Base-by-base conservation (phyloP, 1,140 invertebrate genomes). In the Diorhabda sublineata region DNA sequence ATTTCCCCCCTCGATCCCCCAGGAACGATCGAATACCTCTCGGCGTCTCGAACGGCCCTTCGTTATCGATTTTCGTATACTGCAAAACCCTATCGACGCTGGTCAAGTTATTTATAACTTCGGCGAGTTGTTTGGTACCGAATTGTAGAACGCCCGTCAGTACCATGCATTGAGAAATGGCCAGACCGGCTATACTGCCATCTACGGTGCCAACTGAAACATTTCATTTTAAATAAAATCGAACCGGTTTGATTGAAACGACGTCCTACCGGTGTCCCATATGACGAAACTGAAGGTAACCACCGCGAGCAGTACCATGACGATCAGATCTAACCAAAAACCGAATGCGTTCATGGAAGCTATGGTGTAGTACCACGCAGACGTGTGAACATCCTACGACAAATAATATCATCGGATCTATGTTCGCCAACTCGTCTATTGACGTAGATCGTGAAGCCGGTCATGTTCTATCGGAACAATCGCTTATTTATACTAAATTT, bases 131-230 rank as follows among this genome's bases (percentile, higher is more conserved):
- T 61, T 92, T 85, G 65, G 96, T 90, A 7, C 92, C 92, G 82
- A 91, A 90, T 79, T 96, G 93, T 67, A 96, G 85, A 89, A 94
- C 91, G 8, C 92, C 92, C 66, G 91, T 93, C 44, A 97, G 82
- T 63, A 90, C 88, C 77, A 94, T 85, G n/a, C 90, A 90, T 76
- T 93, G 92, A 2, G 91, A 91, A 71, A 95, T 89, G 9, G 90
- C 91, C 72, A 95, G 76, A 3, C 92, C 92, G 58, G 92, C 90
- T 73, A 90, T 86, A 58, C 87, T 86, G 43, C 83, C 84, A 74
- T 66, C 74, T 43, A 76, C 75, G 9, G 59, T 11, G 45, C 58
- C 62, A 63, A 61, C 70, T 64, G 60, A 59, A 69, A 63, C 42
- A 26, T 26, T 26, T 26, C 26, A 26, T 26, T 26, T 26, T 26